Base-by-base conservation (phyloP, 2,113 vertebrate species). In the Alosa alosa region DNA sequence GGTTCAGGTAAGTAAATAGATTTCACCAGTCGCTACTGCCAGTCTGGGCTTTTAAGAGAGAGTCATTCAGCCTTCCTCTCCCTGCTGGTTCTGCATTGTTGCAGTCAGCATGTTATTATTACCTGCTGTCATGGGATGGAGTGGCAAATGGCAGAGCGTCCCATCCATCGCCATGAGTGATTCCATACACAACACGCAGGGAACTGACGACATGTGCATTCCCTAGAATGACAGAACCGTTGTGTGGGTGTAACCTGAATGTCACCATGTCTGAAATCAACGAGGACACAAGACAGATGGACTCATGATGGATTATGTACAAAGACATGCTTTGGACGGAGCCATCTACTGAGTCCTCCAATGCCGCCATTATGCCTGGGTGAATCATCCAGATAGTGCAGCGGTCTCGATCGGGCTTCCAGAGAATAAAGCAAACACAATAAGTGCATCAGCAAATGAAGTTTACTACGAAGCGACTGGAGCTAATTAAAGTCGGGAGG, bases 341-440 rank as follows among this genome's bases (percentile, higher is more conserved):
- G 31, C 36, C 13, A 41, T 78, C 4, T 11, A 39, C 17, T 39
- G 72, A 78, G 4, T 78, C 72, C 31, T 20, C 10, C 68, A 75
- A 8, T 3, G 31, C 72, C 13, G 72, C 72, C 72, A 78, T 78
- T 10, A 78, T 4, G 13, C 4, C 3, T 17, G 36, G 9, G 25
- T 72, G 64, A 78, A 36, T 78, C 72, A 78, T 78, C 36, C 72
- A 31, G 39, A 78, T 36, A 17, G 31, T 39, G 13, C 31, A 36
- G 10, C 72, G 4, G 5, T 41, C 72, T 41, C 39, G 72, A 78
- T 41, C 39, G 72, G 11, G 72, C 36, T 78, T 15, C 17, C 72
- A 57, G 49, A 41, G 47, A 86, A 83, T 83, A 81, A 13, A 31
- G 20, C 6, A 13, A 81, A 52, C 75, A 87, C 44, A 83, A 55